Evolutionary conservation across 2,797 vertebrate genomes (phyloP).

Genomic region (Typhlichthys eigenmanni): DNA sequence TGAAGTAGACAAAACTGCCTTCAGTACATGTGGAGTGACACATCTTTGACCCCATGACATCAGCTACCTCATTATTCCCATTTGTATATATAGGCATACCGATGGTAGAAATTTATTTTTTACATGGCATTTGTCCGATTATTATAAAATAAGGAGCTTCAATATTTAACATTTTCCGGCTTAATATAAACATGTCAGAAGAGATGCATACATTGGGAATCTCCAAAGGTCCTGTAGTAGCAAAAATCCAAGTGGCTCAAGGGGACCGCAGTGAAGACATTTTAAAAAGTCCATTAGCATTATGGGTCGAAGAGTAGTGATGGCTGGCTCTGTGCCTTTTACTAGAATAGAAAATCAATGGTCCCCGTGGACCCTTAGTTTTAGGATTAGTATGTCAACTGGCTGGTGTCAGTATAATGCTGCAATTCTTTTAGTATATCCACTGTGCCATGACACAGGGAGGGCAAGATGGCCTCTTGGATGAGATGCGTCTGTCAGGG

Average conservation of each 20-base stretch:
- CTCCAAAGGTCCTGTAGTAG: conserved; percentile 28
- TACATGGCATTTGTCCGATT: no score
- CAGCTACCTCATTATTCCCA: not conserved
- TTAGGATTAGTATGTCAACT: conserved; percentile 72
- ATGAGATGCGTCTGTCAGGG: conserved; percentile 67
- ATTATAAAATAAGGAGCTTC: no score
- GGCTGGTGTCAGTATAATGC: conserved; percentile 62
- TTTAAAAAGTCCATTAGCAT: conserved; percentile 68
- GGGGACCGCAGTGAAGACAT: conserved; percentile 46
- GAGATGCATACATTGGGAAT: conserved; percentile 19
- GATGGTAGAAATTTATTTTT: not conserved
- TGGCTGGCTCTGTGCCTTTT: conserved; percentile 53
- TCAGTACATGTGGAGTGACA: not conserved
- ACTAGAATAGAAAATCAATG: conserved; percentile 70
- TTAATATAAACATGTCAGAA: conserved; percentile 50
- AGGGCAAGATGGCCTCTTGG: conserved; percentile 47
- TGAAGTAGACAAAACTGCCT: not conserved
- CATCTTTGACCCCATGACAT: not conserved
- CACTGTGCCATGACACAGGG: conserved; percentile 32
- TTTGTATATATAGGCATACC: not conserved
- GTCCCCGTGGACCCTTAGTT: conserved; percentile 59
- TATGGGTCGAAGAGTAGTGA: conserved; percentile 49
- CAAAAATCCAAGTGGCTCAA: conserved; percentile 34
- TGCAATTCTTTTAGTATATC: conserved; percentile 40
- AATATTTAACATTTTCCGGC: conserved; percentile 8